phyloP scores from a whole-genome alignment of 2,797 vertebrate species.

The Notolepis coatsorum region DNA sequence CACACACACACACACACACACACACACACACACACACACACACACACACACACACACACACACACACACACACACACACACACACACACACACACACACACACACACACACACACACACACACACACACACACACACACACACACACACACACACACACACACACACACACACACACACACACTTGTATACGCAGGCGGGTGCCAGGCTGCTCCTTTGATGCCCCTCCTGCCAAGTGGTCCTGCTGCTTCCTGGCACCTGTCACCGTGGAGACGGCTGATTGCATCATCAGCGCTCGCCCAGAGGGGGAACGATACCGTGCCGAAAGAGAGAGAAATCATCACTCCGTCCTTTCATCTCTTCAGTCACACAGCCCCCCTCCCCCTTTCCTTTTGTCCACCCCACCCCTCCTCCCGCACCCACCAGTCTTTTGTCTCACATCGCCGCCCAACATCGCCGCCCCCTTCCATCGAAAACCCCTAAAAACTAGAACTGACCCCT shows the following conservation, averaged over 20 bases:
- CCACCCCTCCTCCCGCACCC: constrained; percentile 34
- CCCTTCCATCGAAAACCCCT: constrained; percentile 65
- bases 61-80: constrained; percentile 33
- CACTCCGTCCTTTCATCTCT: constrained; percentile 72
- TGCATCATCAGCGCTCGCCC: constrained; percentile 78
- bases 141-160: constrained; percentile 14
- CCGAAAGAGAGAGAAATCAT: constrained; percentile 68
- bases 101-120: not conserved
- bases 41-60: constrained; percentile 8
- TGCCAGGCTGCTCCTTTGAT: constrained; percentile 67
- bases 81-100: not conserved
- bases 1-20: constrained; percentile 7
- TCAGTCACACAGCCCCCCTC: constrained; percentile 53
- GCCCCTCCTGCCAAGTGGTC: constrained; percentile 69
- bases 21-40: constrained; percentile 13
- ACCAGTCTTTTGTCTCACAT: constrained; percentile 71
- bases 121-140: not conserved
- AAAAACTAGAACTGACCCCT: constrained; percentile 47
- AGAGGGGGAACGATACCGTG: constrained; percentile 63
- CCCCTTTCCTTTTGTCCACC: constrained; percentile 57
- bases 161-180: constrained; percentile 11
- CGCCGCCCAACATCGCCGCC: constrained; percentile 48
- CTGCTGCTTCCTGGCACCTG: constrained; percentile 78
- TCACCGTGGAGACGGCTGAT: constrained; percentile 79
- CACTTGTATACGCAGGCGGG: constrained; percentile 51